Base-by-base conservation (phyloP, 1,140 invertebrate genomes). In the Pseudomyrmex sp. region DNA sequence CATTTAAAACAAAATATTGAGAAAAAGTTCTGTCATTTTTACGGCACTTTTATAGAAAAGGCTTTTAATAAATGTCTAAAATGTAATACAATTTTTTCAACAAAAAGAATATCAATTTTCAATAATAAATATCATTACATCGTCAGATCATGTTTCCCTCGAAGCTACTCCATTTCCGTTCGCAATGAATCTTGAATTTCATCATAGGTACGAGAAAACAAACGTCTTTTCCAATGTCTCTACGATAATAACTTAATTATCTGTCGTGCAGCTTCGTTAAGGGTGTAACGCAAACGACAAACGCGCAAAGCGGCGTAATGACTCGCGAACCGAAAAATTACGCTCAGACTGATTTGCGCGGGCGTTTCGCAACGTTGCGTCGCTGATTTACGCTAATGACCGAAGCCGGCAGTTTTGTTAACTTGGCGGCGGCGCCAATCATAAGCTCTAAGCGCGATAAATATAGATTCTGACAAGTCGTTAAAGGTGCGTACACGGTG, bases 341-440 rank as follows among this genome's bases (percentile, higher is more conserved):
- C 74, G 74, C 46, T n/a, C 10, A n/a, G 18, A 2, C 20, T 13
- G 18, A 58, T 77, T 74, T 62, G 73, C 69, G 46, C 54, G 23
- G 46, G 66, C 76, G 23, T 66, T 56, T 46, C 15, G n/a, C n/a
- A 69, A 75, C 18, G 50, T 61, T 72, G 23, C 58, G 56, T 66
- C 82, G 75, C 72, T 88, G 87, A 88, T 88, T 88, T 87, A 87
- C 85, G 66, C 56, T 87, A 87, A 88, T 87, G 87, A 87, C 61
- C 59, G 15, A 65, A 23, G 35, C 48, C 44, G 65, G n/a, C 65
- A 77, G 82, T 88, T 88, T 88, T 76, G 82, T 87, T 87, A 82
- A 88, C 65, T 46, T 59, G 44, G 18, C 74, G 52, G 44, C 58
- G 56, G 26, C 73, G 68, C 82, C 82, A 59, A 84, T 88, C 85